These are phyloP conservation scores for Abscondita cerata DNA, from an alignment of 2,888 invertebrate genomes.

Conservation along the genomic window DNA sequence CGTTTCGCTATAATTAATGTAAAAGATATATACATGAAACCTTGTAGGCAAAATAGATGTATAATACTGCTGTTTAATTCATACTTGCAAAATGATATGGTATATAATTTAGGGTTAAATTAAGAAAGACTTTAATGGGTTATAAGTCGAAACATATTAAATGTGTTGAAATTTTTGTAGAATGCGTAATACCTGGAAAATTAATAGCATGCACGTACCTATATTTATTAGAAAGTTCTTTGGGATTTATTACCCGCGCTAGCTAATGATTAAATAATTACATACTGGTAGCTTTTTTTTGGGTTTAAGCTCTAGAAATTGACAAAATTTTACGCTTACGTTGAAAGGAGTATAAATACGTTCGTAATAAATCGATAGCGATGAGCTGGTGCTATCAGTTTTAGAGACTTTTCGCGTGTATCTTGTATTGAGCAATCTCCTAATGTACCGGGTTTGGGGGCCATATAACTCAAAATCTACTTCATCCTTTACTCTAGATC, in stretches of 20 bases:
- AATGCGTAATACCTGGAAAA: not conserved
- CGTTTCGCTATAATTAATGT: slow-evolving; percentile 23
- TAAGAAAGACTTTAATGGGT: too few species aligned
- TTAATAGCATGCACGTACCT: not conserved
- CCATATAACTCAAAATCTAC: slow-evolving; percentile 43
- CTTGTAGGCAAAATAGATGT: not conserved
- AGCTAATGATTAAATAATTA: slow-evolving; percentile 8
- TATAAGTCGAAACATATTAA: too few species aligned
- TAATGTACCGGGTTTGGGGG: slow-evolving; percentile 33
- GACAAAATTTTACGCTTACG: slow-evolving; percentile 25
- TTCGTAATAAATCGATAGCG: slow-evolving; percentile 13
- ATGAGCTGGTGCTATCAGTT: slow-evolving; percentile 27
- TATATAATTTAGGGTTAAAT: too few species aligned
- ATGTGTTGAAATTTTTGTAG: too few species aligned
- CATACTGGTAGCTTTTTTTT: not conserved
- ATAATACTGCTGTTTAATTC: too few species aligned
- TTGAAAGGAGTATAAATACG: slow-evolving; percentile 18
- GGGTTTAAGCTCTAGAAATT: not conserved
- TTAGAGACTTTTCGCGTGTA: slow-evolving; percentile 32
- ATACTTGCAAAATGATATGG: too few species aligned
- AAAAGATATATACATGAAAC: slow-evolving; percentile 15
- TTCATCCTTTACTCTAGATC: slow-evolving; percentile 41
- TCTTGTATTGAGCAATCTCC: slow-evolving; percentile 36
- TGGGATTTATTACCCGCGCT: not conserved
- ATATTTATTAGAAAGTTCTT: not conserved